These are phyloP conservation scores for Coturnix japonica DNA, from an alignment of 2,113 vertebrate genomes.

Conservation along the genomic window DNA sequence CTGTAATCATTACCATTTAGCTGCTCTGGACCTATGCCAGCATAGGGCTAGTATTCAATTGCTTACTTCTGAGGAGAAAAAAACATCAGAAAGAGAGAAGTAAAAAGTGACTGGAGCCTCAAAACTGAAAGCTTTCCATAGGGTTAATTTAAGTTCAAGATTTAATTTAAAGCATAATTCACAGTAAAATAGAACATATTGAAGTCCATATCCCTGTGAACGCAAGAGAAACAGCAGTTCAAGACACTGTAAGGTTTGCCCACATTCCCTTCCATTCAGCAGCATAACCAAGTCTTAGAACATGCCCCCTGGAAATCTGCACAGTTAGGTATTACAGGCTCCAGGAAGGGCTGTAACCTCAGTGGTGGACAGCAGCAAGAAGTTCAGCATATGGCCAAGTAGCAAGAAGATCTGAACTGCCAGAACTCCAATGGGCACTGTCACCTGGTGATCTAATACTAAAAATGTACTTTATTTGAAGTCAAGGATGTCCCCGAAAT, in stretches of 20 bases:
- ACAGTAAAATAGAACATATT: neutral
- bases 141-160: neutral
- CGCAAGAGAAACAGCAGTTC: neutral
- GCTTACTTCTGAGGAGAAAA: neutral
- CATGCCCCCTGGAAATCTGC: fast-evolving
- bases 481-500: neutral
- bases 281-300: fast-evolving
- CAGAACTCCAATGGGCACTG: neutral
- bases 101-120: neutral
- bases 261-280: neutral
- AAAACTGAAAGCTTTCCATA: neutral
- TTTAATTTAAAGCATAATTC: neutral
- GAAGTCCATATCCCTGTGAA: neutral
- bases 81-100: neutral
- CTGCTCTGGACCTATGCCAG: neutral
- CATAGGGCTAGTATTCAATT: neutral
- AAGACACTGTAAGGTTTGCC: neutral
- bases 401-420: neutral
- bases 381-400: neutral
- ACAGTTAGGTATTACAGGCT: neutral
- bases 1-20: neutral
- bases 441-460: neutral
- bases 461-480: neutral
- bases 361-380: neutral
- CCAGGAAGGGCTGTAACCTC: neutral